Base-by-base conservation (phyloP, 2,888 invertebrate species). In the Drosophila greeni region DNA sequence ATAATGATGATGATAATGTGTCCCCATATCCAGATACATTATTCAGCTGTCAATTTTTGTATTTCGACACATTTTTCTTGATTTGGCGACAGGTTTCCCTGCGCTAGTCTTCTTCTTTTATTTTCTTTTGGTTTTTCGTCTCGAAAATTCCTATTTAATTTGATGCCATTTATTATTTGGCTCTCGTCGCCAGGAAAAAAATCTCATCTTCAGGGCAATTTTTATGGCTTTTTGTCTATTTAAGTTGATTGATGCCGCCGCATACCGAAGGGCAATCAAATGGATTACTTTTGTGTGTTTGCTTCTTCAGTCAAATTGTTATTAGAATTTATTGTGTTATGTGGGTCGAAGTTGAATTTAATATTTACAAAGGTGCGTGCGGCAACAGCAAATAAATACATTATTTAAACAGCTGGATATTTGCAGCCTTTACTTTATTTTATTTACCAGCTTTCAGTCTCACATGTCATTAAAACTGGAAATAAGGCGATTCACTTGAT, bases 11-110 rank as follows among this genome's bases (percentile, higher is more conserved):
- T 39, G 51, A 61, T 57, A 47, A 67, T 49, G 62, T 54, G 64
- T 57, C 43, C 36, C 29, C 48, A 49, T 45, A 49, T 57, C 49
- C 43, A 29, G 26, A 67, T 64, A 53, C 58, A 58, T 45, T 51
- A 62, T 66, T 56, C 56, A 65, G 48, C 56, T 65, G 66, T 65
- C 65, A 65, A 65, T 66, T 66, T 65, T 53, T 9, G 40, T 20
- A 48, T 61, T 61, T 60, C 47, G 33, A 61, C 65, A 66, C 59
- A 66, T 66, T 66, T 67, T 34, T 66, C 67, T 66, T 58, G 23
- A 58, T 67, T 66, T 49, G 31, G 34, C 26, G 37, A 56, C 55
- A 54, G 54, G 20, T 66, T 66, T 42, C 39, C 39, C 26, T 5
- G 14, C 18, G 5, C n/a, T n/a, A 2, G 4, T 4, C 29, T 37